Base-by-base conservation (phyloP, 2,888 invertebrate species). In the Xestia ashworthii region DNA sequence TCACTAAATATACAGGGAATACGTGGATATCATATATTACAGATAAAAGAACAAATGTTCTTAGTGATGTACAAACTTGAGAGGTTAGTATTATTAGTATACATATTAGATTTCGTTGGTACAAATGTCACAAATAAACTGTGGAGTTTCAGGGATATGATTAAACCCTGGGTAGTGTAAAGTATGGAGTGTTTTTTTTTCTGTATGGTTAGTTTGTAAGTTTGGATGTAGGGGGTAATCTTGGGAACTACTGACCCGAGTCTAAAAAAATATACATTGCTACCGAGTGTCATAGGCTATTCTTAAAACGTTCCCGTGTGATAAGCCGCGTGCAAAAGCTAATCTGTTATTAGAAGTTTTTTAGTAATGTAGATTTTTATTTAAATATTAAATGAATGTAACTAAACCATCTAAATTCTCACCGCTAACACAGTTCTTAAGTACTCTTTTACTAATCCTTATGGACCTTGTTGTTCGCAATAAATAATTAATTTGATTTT, bases 1-100 rank as follows among this genome's bases (percentile, higher is more conserved):
- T 50, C 60, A 1, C 60, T 53, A 44, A 38, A 64, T n/a, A 67
- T 58, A 71, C 50, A 41, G 46, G 14, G 25, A 41, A 25, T 14
- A 75, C 68, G 84, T 62, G 71, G 41, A 44, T 69, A 65, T 71
- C 62, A 67, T 75, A 67, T 11, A 71, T 60, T 19, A 38, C 1
- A 46, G 14, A 64, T 38, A 14, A 50, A n/a, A 46, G 12, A 48
- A 44, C 50, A 38, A 12, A 25, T 41, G 14, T 44, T 25, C 41
- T 74, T 38, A 44, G 32, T 25, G 9, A 53, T 55, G n/a, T 32
- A 48, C 12, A 22, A 32, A 46, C 16, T 48, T 48, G 12, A 16
- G 22, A 25, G 55, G 38, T 9, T 14, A 46, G 22, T 22, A 19
- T 16, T 53, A 64, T 32, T n/a, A 55, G 8, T 44, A 44, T 44